phyloP scores from a whole-genome alignment of 2,888 invertebrate species.

The Drosophila kuntzei region DNA sequence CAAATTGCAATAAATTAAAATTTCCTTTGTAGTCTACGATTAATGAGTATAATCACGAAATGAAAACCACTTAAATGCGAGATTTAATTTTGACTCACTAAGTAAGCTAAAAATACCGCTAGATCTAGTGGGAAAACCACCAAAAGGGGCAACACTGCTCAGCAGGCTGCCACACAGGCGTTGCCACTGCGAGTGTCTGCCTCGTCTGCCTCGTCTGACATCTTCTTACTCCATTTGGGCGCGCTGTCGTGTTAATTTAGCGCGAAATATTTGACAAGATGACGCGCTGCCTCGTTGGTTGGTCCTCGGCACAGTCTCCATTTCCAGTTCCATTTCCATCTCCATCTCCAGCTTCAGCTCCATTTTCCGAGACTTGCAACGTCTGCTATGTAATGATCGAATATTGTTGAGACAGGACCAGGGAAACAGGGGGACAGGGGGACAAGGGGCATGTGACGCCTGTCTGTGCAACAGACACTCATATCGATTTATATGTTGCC shows the following conservation, averaged over 20 bases:
- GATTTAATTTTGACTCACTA: too few species aligned
- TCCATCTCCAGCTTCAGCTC: background rate
- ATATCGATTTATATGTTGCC: conserved; percentile 77
- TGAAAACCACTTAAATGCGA: too few species aligned
- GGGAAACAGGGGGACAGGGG: background rate
- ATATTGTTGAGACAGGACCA: conserved; percentile 35
- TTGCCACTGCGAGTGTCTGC: conserved; percentile 48
- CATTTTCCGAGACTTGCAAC: conserved; percentile 58
- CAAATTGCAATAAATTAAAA: too few species aligned
- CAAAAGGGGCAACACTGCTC: background rate
- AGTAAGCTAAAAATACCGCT: background rate
- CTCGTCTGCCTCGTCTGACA: conserved; percentile 65
- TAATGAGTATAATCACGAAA: too few species aligned
- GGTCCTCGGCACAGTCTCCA: conserved; percentile 21
- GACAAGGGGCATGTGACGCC: conserved; percentile 7
- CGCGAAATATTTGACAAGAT: conserved; percentile 80
- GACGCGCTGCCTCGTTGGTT: conserved; percentile 64
- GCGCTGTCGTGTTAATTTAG: conserved; percentile 79
- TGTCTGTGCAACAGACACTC: conserved; percentile 67
- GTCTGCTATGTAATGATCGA: conserved; percentile 72
- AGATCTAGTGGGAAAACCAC: background rate
- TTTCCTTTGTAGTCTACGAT: too few species aligned
- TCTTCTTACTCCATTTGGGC: conserved; percentile 80
- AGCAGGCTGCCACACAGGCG: conserved; percentile 20
- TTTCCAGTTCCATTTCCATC: background rate